A percentile compares a stretch with the other conserved stretches of the same genome.
Conservation (phyloP, 2,113 vertebrate genomes). For the western clawed frog (Xenopus tropicalis) region DNA sequence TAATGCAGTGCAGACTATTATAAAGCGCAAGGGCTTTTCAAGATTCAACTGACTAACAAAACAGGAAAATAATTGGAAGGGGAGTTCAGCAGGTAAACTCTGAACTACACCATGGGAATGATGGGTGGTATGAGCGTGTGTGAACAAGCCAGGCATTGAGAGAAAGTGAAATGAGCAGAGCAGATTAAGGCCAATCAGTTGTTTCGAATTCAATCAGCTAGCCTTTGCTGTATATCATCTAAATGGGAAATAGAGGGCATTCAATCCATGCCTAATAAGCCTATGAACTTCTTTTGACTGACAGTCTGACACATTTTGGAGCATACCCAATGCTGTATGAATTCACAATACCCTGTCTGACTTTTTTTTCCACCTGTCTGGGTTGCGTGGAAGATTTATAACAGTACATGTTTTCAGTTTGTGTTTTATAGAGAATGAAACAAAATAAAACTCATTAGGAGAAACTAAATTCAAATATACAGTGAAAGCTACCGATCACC, state of each 20-base stretch:
- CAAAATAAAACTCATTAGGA: too few relatives aligned
- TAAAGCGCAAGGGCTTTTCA: slow-evolving; percentile 22
- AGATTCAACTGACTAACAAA: slow-evolving; percentile 37
- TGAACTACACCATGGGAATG: slow-evolving; percentile 14
- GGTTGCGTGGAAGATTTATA: slow-evolving; percentile 14
- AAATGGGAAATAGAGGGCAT: slow-evolving; percentile 40
- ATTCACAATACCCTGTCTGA: slow-evolving; percentile 18
- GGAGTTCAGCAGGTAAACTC: slow-evolving; percentile 24
- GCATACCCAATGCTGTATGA: slow-evolving; percentile 20
- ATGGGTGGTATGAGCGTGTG: not conserved
- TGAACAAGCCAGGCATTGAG: slow-evolving; percentile 25
- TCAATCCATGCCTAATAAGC: slow-evolving; percentile 36
- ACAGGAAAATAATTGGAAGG: slow-evolving; percentile 41
- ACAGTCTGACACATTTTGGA: slow-evolving; percentile 25
- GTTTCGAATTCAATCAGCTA: slow-evolving; percentile 26
- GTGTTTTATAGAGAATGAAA: not conserved
- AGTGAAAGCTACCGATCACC: too few relatives aligned
- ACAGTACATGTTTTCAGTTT: not conserved
- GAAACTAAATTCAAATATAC: too few relatives aligned
- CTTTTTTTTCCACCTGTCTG: slow-evolving; percentile 23
- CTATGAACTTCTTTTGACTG: slow-evolving; percentile 29
- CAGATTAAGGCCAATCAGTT: slow-evolving; percentile 44
- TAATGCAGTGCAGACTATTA: slow-evolving; percentile 8
- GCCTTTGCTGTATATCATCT: slow-evolving; percentile 30
- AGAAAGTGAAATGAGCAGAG: not conserved